Conservation (phyloP, 2,113 vertebrate species). For the Pica pica region DNA sequence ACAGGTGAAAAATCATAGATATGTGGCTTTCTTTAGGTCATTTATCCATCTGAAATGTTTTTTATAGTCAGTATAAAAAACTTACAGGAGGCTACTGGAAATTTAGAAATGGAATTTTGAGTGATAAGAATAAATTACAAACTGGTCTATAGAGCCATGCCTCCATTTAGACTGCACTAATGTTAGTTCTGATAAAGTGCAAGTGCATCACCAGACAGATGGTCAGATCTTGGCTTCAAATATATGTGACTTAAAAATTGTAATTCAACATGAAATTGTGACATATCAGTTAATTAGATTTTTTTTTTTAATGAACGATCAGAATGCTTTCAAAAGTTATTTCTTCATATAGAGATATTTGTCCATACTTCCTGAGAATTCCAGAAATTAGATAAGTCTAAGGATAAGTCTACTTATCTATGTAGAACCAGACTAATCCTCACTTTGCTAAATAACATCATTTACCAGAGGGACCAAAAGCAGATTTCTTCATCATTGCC, state of each 20-base stretch:
- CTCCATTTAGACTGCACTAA: not conserved
- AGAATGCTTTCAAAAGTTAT: conserved; percentile 2
- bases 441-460: not conserved
- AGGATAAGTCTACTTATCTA: not conserved
- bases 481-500: not conserved
- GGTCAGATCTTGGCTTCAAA: not conserved
- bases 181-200: not conserved
- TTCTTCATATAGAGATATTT: not conserved
- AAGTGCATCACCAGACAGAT: not conserved
- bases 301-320: not conserved
- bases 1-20: not conserved
- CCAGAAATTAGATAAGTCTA: not conserved
- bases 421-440: not conserved
- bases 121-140: not conserved
- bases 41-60: not conserved
- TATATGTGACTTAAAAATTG: not conserved
- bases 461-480: not conserved
- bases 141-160: not conserved
- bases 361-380: not conserved
- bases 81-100: not conserved
- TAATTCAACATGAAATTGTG: not conserved
- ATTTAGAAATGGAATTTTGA: conserved; percentile 25
- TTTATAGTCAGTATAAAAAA: not conserved
- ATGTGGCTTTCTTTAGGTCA: not conserved
- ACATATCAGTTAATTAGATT: not conserved